Percentiles rank a stretch among this genome's conserved stretches.
Evolutionary conservation across 1,140 invertebrate species (phyloP).

Genomic region (Drosophila miranda): DNA sequence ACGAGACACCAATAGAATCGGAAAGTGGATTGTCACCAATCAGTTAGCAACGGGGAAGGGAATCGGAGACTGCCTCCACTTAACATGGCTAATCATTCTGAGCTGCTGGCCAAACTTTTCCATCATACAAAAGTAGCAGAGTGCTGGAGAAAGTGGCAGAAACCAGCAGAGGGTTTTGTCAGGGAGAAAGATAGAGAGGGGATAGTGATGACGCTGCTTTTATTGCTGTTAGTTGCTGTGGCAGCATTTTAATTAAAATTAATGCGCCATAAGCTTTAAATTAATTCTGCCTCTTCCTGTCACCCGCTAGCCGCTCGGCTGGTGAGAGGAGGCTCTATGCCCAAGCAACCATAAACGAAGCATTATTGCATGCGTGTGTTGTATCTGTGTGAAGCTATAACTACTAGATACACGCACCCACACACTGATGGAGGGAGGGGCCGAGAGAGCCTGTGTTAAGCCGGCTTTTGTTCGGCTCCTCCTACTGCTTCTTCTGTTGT

Average conservation of each 20-base stretch:
- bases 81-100: constrained; percentile 40
- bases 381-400: constrained; percentile 4
- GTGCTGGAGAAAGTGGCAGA: background rate
- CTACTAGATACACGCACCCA: constrained; percentile 4
- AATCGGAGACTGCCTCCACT: constrained; percentile 8
- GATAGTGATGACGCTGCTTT: constrained; percentile 35
- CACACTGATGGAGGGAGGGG: too few relatives aligned
- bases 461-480: constrained; percentile 12
- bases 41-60: background rate
- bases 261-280: constrained; percentile 66
- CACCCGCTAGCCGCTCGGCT: too few relatives aligned
- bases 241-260: constrained; percentile 69
- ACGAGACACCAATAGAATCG: constrained; percentile 8
- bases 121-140: constrained; percentile 18
- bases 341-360: constrained; percentile 35
- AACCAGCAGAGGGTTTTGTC: background rate
- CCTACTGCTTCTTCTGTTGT: constrained; percentile 4
- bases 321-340: constrained; percentile 16
- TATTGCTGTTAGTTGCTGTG: constrained; percentile 42
- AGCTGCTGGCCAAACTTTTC: constrained; percentile 24
- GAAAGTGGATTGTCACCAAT: constrained; percentile 26
- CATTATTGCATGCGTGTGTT: constrained; percentile 30
- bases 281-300: constrained; percentile 41
- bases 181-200: background rate
- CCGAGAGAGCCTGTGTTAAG: constrained; percentile 18